Conservation (phyloP, 2,113 vertebrate species). For the Oreamnos americanus region DNA sequence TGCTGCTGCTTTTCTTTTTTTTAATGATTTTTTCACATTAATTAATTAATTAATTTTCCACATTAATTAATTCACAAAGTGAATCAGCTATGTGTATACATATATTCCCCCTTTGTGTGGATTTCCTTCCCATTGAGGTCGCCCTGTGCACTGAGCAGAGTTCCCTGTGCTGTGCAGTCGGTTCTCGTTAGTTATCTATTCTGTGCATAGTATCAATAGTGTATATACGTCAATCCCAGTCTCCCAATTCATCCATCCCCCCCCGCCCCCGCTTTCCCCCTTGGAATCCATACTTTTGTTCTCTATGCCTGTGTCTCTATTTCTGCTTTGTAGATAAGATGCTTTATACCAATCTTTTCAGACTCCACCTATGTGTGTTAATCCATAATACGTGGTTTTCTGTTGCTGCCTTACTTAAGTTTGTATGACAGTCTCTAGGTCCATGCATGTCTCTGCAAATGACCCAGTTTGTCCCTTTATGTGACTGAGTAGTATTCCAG, state of each 20-base stretch:
- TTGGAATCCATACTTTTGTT: neutral
- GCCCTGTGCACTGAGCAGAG: neutral
- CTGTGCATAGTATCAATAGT: fast-evolving
- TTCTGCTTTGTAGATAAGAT: neutral
- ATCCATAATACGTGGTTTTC: neutral
- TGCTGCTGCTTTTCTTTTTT: neutral
- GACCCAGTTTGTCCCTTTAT: neutral
- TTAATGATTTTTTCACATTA: neutral
- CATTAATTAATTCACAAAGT: no score
- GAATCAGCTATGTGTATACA: neutral
- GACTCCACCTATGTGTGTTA: neutral
- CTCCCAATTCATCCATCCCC: neutral
- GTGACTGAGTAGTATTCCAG: neutral
- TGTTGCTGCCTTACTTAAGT: neutral
- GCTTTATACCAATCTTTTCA: neutral
- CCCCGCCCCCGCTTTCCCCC: neutral
- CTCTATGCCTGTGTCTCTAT: neutral
- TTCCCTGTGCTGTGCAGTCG: neutral
- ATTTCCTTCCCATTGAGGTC: neutral
- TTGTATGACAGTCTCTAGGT: neutral
- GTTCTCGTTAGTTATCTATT: neutral
- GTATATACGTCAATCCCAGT: neutral
- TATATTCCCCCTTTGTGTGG: neutral
- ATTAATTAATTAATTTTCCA: no score
- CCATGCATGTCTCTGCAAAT: neutral